phyloP scores from a whole-genome alignment of 2,888 invertebrate genomes.

The Tachystola acroxantha region DNA sequence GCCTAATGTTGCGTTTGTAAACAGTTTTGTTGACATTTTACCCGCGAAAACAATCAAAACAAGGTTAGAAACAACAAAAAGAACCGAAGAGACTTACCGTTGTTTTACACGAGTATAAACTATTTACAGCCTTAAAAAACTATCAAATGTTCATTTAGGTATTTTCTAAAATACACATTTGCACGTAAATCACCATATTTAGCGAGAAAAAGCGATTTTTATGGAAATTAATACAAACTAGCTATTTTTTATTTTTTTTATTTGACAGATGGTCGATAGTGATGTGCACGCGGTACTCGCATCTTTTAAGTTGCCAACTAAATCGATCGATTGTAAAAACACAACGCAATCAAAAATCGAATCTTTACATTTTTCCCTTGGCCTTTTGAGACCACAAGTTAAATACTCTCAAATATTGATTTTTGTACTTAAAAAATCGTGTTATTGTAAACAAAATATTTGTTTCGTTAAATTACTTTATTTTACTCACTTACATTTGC shows the following conservation, averaged over 20 bases:
- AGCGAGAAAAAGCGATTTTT: neutral
- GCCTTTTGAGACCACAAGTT: too few species aligned
- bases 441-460: too few species aligned
- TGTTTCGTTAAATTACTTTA: too few species aligned
- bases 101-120: slow-evolving; percentile 12
- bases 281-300: neutral
- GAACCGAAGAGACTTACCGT: slow-evolving; percentile 25
- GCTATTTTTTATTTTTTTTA: neutral
- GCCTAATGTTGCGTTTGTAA: slow-evolving; percentile 22
- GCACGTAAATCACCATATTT: slow-evolving; percentile 4
- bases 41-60: slow-evolving; percentile 39
- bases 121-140: neutral
- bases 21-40: slow-evolving; percentile 27
- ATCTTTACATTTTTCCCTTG: too few species aligned
- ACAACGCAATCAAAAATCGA: too few species aligned
- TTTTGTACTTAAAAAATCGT: too few species aligned
- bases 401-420: too few species aligned
- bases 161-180: slow-evolving; percentile 6
- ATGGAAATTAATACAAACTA: neutral
- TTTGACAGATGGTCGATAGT: neutral
- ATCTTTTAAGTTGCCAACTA: neutral
- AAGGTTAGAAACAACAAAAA: slow-evolving; percentile 31
- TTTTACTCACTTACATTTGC: too few species aligned
- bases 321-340: slow-evolving; percentile 1
- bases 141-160: neutral